Conservation (phyloP, 2,888 invertebrate species). For the Cheilosia scutellata region DNA sequence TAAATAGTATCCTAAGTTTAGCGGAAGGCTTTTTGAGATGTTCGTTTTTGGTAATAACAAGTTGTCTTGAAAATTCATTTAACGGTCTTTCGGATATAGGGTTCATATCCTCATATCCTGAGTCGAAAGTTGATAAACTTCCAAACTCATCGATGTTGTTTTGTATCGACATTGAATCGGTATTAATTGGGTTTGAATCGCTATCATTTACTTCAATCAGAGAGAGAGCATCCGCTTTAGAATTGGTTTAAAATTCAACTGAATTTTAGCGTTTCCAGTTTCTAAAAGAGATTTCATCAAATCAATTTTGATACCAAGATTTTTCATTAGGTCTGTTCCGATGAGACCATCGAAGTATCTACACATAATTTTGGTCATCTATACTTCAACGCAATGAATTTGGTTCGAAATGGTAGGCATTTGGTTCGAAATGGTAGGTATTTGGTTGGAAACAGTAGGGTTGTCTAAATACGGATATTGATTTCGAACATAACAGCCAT, state of each 20-base stretch:
- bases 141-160: slow-evolving; percentile 15
- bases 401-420: too few species aligned
- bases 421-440: background rate
- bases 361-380: slow-evolving; percentile 65
- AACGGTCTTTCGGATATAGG: slow-evolving; percentile 38
- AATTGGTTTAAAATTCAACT: background rate
- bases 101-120: slow-evolving; percentile 17
- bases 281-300: too few species aligned
- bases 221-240: slow-evolving; percentile 63
- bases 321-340: slow-evolving; percentile 1
- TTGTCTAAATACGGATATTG: too few species aligned
- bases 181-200: background rate
- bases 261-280: too few species aligned
- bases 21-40: background rate
- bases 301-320: too few species aligned
- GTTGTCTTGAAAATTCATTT: slow-evolving; percentile 30
- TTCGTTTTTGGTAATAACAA: slow-evolving; percentile 3
- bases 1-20: slow-evolving; percentile 14
- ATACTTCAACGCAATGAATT: background rate
- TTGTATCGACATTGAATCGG: slow-evolving; percentile 1
- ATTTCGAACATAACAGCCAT: too few species aligned
- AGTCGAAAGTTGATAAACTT: background rate
- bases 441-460: too few species aligned
- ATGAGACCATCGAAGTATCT: slow-evolving; percentile 55
- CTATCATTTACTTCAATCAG: slow-evolving; percentile 3